Conservation (phyloP, 1,140 invertebrate species). For the Zophobas atratus region DNA sequence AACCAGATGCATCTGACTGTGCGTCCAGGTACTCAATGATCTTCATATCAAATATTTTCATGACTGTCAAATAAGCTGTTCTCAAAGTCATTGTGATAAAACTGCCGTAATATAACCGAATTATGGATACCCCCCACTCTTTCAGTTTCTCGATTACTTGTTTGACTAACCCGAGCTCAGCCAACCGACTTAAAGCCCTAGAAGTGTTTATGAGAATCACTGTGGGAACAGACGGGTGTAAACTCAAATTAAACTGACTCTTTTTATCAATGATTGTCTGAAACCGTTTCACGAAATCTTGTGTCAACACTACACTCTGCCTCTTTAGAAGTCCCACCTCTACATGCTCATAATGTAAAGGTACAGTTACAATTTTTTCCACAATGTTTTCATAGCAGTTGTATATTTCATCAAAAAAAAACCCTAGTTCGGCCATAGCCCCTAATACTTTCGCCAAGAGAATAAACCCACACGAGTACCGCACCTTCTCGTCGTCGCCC, state of each 20-base stretch:
- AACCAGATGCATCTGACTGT: constrained; percentile 67
- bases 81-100: constrained; percentile 76
- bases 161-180: constrained; percentile 73
- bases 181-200: not conserved
- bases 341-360: constrained; percentile 1
- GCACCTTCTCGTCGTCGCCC: constrained; percentile 61
- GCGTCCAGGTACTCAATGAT: constrained; percentile 68
- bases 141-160: constrained; percentile 71
- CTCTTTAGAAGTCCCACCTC: not conserved
- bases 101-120: constrained; percentile 72
- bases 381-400: constrained; percentile 60
- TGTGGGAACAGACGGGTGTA: constrained; percentile 6
- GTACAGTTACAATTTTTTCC: constrained; percentile 59
- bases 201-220: constrained; percentile 14
- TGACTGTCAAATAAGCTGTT: constrained; percentile 77
- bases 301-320: not conserved
- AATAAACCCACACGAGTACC: constrained; percentile 73
- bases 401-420: constrained; percentile 69
- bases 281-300: not conserved
- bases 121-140: constrained; percentile 67
- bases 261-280: not conserved
- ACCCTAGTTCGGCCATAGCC: constrained; percentile 75
- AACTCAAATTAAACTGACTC: not conserved
- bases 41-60: constrained; percentile 68
- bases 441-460: constrained; percentile 80